Percentiles rank a stretch among this genome's conserved stretches.
Evolutionary conservation across 1,140 invertebrate species (phyloP).

Genomic region (Diorhabda carinulata): DNA sequence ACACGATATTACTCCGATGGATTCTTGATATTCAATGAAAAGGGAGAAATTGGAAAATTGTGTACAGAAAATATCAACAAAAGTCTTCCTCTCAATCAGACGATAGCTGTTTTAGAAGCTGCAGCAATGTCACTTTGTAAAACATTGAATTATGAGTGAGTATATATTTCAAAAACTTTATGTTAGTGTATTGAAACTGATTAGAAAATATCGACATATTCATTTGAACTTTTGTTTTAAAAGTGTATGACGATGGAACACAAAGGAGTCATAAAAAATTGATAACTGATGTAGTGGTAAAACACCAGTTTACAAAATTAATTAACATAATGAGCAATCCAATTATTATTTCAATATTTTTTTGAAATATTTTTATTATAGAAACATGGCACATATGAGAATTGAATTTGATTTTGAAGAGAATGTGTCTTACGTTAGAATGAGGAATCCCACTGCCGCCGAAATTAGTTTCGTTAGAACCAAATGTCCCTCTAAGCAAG

Average conservation of each 20-base stretch:
- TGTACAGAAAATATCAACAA: constrained; percentile 70
- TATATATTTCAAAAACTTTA: constrained; percentile 3
- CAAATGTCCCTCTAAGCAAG: constrained; percentile 69
- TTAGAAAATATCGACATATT: not conserved
- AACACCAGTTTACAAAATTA: no score
- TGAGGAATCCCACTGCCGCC: constrained; percentile 70
- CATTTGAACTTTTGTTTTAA: no score
- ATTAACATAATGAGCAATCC: constrained; percentile 1
- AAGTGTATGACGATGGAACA: no score
- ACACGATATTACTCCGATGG: constrained; percentile 66
- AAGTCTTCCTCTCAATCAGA: constrained; percentile 52
- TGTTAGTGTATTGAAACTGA: not conserved
- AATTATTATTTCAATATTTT: constrained; percentile 10
- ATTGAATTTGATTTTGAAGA: constrained; percentile 43
- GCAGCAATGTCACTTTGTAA: constrained; percentile 74
- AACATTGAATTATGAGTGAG: constrained; percentile 70
- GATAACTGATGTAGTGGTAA: no score
- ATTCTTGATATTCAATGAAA: constrained; percentile 78
- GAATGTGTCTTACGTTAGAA: constrained; percentile 62
- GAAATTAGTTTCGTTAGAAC: constrained; percentile 78
- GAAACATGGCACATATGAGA: constrained; percentile 40
- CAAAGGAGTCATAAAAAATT: no score
- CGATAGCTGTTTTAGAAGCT: constrained; percentile 56
- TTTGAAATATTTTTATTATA: constrained; percentile 28
- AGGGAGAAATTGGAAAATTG: constrained; percentile 73